Evolutionary conservation across 1,140 invertebrate genomes (phyloP), one percentile per base, ranked within the genome.

Genomic region (Vanessa atalanta): DNA sequence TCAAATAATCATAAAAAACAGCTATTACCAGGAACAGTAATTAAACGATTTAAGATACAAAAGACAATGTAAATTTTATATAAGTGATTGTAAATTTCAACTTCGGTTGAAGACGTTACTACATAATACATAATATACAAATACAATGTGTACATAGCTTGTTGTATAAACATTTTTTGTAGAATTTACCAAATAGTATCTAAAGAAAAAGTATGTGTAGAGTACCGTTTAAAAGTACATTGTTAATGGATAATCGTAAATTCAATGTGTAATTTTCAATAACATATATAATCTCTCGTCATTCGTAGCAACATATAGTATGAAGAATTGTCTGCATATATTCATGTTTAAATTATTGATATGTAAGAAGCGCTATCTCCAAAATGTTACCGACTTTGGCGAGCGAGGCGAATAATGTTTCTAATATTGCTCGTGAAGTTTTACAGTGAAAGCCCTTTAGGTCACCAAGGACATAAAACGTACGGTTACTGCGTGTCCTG

Each of bases 161-260:
- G 23, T 57, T 55, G 50, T 67, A 37, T 55, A 67, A 20, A 66
- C 16, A 65, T 4, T 50, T 65, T 31, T 51, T 66, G 47, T 65
- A 65, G 64, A 13, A 51, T 66, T 66, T 51, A 66, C 65, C 50
- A 20, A 20, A 53, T 53, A 53, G n/a, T 9, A n/a, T 53, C 50
- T 53, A 53, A 6, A 20, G 1, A n/a, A n/a, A 20, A 53, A n/a
- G 4, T 12, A 50, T 15, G 48, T n/a, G 48, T 43, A 43, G 37
- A 8, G 7, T 43, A 43, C 7, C 3, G 26, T 43, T 43, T 43
- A 9, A 11, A 43, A 43, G 37, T 43, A 43, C 1, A 43, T 43
- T 43, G 37, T 43, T 43, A 43, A 43, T 43, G 37, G 7, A 43
- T 43, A 6, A 9, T 53, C 16, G 23, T 57, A 12, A 11, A 26